A percentile compares a stretch with the other conserved stretches of the same genome.
Evolutionary conservation across 2,797 vertebrate species (phyloP).

Genomic region (Synaphobranchus kaupii): DNA sequence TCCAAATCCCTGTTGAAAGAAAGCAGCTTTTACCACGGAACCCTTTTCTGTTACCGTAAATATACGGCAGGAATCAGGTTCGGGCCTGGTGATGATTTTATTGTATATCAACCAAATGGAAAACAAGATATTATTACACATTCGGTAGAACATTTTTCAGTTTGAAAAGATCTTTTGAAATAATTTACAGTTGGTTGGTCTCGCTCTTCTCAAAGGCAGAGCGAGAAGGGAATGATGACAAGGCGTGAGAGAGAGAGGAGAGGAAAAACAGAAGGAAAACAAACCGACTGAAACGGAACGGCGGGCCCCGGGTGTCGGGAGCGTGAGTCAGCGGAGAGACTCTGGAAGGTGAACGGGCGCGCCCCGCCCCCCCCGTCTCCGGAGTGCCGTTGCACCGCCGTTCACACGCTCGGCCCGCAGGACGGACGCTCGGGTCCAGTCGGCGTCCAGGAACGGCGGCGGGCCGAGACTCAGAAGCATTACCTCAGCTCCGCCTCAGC

Average conservation of each 20-base stretch:
- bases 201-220: not conserved
- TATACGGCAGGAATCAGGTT: not conserved
- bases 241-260: not conserved
- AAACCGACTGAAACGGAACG: not conserved
- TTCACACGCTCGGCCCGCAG: slow-evolving; percentile 8
- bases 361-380: slow-evolving; percentile 18
- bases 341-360: slow-evolving; percentile 27
- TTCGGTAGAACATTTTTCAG: not conserved
- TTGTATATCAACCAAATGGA: not conserved
- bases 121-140: not conserved
- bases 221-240: not conserved
- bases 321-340: slow-evolving; percentile 1
- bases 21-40: not conserved
- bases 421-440: slow-evolving; percentile 8
- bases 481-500: slow-evolving; percentile 34
- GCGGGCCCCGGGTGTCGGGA: not conserved
- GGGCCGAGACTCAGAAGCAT: slow-evolving; percentile 26
- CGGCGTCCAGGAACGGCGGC: slow-evolving; percentile 3
- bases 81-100: not conserved
- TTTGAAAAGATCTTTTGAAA: not conserved
- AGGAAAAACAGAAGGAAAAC: not conserved
- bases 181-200: not conserved
- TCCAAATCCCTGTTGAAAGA: not conserved
- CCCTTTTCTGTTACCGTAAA: not conserved
- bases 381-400: not conserved